Evolutionary conservation across 2,888 invertebrate species (phyloP).

Genomic region (Rhopalosiphum nymphaeae): DNA sequence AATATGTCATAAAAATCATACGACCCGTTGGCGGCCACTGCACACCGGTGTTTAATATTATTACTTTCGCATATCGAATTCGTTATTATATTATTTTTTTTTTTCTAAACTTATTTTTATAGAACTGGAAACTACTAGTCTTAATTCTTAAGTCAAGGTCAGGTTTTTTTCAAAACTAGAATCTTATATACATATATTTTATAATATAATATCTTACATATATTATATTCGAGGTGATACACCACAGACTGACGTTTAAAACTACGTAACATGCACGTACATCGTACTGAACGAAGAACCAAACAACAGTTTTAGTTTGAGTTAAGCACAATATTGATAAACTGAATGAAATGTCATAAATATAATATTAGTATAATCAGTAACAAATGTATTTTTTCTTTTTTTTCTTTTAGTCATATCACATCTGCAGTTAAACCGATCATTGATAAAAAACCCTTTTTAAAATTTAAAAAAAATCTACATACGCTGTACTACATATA

Average conservation of each 20-base stretch:
- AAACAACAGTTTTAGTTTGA: not conserved
- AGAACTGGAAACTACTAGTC: slow-evolving; percentile 42
- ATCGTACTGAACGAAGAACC: not conserved
- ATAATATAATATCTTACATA: not conserved
- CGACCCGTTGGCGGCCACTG: slow-evolving; percentile 13
- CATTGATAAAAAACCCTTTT: not conserved
- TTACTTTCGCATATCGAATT: slow-evolving; percentile 48
- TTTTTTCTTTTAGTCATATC: not conserved
- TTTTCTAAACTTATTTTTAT: slow-evolving; percentile 18
- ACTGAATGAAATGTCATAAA: slow-evolving; percentile 32
- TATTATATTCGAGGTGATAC: not conserved
- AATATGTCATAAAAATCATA: slow-evolving; percentile 47
- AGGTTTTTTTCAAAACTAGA: slow-evolving; percentile 25
- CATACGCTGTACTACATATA: not conserved
- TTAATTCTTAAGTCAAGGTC: slow-evolving; percentile 56
- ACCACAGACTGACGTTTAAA: not conserved
- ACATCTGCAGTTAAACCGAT: too few relatives aligned
- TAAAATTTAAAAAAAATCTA: not conserved
- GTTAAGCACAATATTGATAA: not conserved
- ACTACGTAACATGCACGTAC: not conserved
- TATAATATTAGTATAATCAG: not conserved
- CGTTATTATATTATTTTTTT: slow-evolving; percentile 24
- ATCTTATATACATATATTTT: not conserved
- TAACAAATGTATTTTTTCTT: not conserved
- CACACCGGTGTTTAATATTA: slow-evolving; percentile 13